These are phyloP conservation scores for Atrina japonica DNA, from an alignment of 2,888 invertebrate genomes.

Conservation along the genomic window DNA sequence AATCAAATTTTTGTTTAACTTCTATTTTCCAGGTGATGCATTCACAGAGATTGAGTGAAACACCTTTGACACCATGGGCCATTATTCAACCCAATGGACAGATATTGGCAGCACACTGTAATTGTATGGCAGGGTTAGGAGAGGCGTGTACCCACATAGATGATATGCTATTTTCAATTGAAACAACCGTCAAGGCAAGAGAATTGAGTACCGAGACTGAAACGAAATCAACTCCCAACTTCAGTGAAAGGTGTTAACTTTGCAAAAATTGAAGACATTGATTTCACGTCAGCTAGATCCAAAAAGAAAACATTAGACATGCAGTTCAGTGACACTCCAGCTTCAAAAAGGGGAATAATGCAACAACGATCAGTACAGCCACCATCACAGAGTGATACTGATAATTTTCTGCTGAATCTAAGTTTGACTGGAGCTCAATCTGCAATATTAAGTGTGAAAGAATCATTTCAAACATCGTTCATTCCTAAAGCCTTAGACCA, in stretches of 20 bases:
- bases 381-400: slow-evolving; percentile 15
- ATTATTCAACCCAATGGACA: slow-evolving; percentile 29
- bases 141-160: slow-evolving; percentile 51
- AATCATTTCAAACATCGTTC: slow-evolving; percentile 7
- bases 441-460: slow-evolving; percentile 4
- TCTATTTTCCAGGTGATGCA: slow-evolving; percentile 28
- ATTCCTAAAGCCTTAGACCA: slow-evolving; percentile 12
- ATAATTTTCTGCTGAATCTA: slow-evolving; percentile 6
- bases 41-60: slow-evolving; percentile 36
- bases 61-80: slow-evolving; percentile 42
- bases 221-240: slow-evolving; percentile 39
- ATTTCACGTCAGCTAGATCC: slow-evolving; percentile 30
- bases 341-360: not conserved
- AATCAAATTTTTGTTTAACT: too few relatives aligned
- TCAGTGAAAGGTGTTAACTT: slow-evolving; percentile 27
- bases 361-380: not conserved
- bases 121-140: slow-evolving; percentile 51
- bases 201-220: slow-evolving; percentile 47
- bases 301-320: slow-evolving; percentile 12
- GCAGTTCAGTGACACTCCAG: slow-evolving; percentile 11
- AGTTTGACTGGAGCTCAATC: slow-evolving; percentile 8
- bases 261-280: slow-evolving; percentile 23
- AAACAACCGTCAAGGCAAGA: slow-evolving; percentile 44
- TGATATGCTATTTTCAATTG: slow-evolving; percentile 49
- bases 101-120: slow-evolving; percentile 50